Percentiles rank a stretch among this genome's conserved stretches.
Conservation (phyloP, 2,888 invertebrate genomes). For the Cerastoderma edule region DNA sequence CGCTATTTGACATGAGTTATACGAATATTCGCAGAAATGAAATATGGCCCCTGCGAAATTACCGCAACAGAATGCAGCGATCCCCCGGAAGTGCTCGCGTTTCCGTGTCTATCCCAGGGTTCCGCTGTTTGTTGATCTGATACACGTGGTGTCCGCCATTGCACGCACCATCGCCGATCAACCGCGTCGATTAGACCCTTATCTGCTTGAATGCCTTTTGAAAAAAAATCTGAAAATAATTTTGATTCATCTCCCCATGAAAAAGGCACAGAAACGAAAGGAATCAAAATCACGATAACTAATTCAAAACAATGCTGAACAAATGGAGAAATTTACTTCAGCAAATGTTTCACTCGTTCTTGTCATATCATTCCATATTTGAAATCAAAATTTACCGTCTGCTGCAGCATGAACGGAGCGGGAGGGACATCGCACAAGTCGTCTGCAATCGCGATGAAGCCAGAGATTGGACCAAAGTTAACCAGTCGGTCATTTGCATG, state of each 20-base stretch:
- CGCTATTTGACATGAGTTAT: too few relatives aligned
- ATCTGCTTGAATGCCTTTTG: background rate
- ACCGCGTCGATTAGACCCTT: background rate
- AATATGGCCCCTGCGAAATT: constrained; percentile 42
- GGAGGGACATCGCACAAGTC: too few relatives aligned
- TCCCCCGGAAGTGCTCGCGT: constrained; percentile 1
- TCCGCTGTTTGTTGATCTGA: constrained; percentile 42
- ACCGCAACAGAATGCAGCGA: constrained; percentile 43
- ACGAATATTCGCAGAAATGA: constrained; percentile 26
- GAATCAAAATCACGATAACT: too few relatives aligned
- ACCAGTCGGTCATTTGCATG: constrained; percentile 58
- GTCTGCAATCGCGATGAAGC: background rate
- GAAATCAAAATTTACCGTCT: too few relatives aligned
- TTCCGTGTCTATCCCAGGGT: constrained; percentile 3
- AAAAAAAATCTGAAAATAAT: too few relatives aligned
- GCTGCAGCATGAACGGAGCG: too few relatives aligned
- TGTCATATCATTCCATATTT: too few relatives aligned
- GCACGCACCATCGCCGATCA: constrained; percentile 35
- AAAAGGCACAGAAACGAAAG: too few relatives aligned
- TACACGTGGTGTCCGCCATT: constrained; percentile 35
- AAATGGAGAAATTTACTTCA: too few relatives aligned
- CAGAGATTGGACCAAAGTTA: constrained; percentile 31
- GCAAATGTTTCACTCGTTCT: too few relatives aligned
- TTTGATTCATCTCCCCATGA: too few relatives aligned
- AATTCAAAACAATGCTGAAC: too few relatives aligned